These are phyloP conservation scores for Syncerus caffer DNA, from an alignment of 2,797 vertebrate genomes.

Conservation along the genomic window DNA sequence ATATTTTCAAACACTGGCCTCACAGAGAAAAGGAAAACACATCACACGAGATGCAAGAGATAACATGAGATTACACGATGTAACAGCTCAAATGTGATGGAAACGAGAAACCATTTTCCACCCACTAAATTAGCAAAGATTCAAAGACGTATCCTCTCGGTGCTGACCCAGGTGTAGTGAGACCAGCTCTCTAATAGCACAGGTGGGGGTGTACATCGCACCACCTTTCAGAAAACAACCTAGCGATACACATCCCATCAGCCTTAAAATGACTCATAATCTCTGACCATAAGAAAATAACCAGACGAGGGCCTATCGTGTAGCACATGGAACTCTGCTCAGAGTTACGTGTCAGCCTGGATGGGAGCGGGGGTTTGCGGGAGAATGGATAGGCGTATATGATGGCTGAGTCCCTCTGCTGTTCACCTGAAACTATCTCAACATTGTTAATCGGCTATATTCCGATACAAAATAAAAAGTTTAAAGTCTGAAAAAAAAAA, in stretches of 20 bases:
- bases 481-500: background rate
- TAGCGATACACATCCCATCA: background rate
- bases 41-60: background rate
- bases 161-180: background rate
- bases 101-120: background rate
- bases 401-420: background rate
- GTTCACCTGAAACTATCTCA: background rate
- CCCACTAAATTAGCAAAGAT: background rate
- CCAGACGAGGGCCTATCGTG: background rate
- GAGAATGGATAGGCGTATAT: background rate
- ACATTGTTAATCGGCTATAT: background rate
- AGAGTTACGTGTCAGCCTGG: background rate
- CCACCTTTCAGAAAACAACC: background rate
- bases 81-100: background rate
- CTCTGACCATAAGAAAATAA: background rate
- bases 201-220: background rate
- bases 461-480: background rate
- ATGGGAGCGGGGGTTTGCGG: background rate
- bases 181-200: background rate
- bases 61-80: background rate
- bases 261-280: background rate
- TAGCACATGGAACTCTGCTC: background rate
- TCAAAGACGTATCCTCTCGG: background rate
- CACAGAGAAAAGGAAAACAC: background rate
- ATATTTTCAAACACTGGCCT: background rate